Evolutionary conservation across 2,888 invertebrate genomes (phyloP).

Genomic region (Incurvaria masculella): DNA sequence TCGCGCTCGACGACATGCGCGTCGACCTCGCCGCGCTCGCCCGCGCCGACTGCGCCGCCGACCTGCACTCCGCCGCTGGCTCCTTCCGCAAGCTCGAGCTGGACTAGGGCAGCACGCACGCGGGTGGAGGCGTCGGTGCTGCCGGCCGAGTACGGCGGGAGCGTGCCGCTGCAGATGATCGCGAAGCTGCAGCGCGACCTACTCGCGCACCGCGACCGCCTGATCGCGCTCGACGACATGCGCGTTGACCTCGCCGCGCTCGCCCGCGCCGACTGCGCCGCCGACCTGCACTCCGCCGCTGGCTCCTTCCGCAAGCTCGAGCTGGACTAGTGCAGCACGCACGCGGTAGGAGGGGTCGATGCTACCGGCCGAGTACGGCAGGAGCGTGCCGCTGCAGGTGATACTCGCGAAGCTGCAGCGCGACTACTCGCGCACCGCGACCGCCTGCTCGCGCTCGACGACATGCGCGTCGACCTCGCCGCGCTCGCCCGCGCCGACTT

Average conservation of each 20-base stretch:
- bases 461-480: slow-evolving; percentile 70
- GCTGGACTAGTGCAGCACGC: slow-evolving; percentile 66
- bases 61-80: slow-evolving; percentile 74
- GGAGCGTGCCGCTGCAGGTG: slow-evolving; percentile 72
- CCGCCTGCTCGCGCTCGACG: slow-evolving; percentile 66
- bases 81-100: slow-evolving; percentile 82
- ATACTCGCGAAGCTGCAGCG: slow-evolving; percentile 77
- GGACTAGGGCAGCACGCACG: slow-evolving; percentile 58
- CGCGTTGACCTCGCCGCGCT: slow-evolving; percentile 64
- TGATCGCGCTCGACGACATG: slow-evolving; percentile 74
- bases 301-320: slow-evolving; percentile 83
- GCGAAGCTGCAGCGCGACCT: slow-evolving; percentile 66
- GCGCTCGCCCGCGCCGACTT: slow-evolving; percentile 61
- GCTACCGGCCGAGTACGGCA: slow-evolving; percentile 85
- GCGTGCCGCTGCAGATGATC: slow-evolving; percentile 76
- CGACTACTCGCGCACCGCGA: slow-evolving; percentile 62
- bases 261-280: slow-evolving; percentile 59
- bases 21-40: slow-evolving; percentile 64
- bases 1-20: slow-evolving; percentile 73
- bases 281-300: slow-evolving; percentile 71
- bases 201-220: slow-evolving; percentile 59
- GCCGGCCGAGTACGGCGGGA: slow-evolving; percentile 88
- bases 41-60: slow-evolving; percentile 62
- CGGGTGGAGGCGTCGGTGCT: slow-evolving; percentile 71
- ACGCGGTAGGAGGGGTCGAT: slow-evolving; percentile 70